Conservation (phyloP, 1,140 invertebrate species). For the Habropoda laboriosa region DNA sequence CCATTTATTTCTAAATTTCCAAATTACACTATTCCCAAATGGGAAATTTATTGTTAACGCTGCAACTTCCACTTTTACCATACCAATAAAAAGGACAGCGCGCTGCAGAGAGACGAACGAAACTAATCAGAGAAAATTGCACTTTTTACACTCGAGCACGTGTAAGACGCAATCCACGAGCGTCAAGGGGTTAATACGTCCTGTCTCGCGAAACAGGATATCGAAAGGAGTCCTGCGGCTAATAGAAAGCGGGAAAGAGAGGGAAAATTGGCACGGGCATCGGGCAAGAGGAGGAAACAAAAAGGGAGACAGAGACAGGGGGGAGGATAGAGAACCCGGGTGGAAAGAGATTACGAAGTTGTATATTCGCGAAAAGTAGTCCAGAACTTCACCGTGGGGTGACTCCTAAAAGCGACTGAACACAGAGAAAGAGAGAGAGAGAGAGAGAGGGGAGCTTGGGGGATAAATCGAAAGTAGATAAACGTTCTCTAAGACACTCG, state of each 20-base stretch:
- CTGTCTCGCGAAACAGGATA: neutral
- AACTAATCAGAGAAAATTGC: too few relatives aligned
- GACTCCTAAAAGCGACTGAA: conserved; percentile 18
- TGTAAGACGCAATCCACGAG: too few relatives aligned
- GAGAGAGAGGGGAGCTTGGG: neutral
- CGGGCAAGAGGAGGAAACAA: conserved; percentile 20
- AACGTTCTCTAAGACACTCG: conserved; percentile 28
- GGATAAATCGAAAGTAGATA: conserved; percentile 42
- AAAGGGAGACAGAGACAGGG: neutral
- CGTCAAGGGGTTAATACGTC: too few relatives aligned
- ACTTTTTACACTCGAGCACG: too few relatives aligned
- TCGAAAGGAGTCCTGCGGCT: conserved; percentile 12
- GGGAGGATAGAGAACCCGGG: neutral
- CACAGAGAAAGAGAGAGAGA: conserved; percentile 3
- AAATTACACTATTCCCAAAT: too few relatives aligned
- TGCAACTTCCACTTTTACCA: too few relatives aligned
- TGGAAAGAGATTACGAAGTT: conserved; percentile 47
- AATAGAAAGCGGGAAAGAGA: too few relatives aligned
- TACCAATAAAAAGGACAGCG: too few relatives aligned
- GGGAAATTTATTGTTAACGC: too few relatives aligned
- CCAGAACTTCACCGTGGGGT: conserved; percentile 27
- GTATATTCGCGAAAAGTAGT: conserved; percentile 56
- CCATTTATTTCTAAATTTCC: too few relatives aligned
- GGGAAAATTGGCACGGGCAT: too few relatives aligned
- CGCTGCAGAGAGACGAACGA: too few relatives aligned